A percentile compares a stretch with the other conserved stretches of the same genome.
Conservation (phyloP, 2,113 vertebrate species). For the Centropristis striata region DNA sequence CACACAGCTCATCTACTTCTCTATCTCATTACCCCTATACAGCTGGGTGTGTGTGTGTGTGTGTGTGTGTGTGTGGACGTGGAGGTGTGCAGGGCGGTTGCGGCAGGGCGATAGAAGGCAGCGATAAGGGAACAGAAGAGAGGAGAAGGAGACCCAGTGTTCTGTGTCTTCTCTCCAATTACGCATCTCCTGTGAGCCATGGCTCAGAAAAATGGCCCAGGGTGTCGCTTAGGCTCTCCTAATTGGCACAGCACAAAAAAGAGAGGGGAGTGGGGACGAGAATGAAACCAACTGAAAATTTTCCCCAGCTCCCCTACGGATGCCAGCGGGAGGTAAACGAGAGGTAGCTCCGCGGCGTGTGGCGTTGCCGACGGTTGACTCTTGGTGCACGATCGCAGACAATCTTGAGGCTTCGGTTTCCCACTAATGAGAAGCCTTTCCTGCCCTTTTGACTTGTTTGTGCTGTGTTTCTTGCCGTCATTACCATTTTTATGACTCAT, state of each 20-base stretch:
- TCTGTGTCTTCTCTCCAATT: constrained; percentile 77
- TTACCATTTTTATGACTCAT: constrained; percentile 58
- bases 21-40: constrained; percentile 60
- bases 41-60: constrained; percentile 20
- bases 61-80: constrained; percentile 19
- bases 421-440: constrained; percentile 70
- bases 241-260: constrained; percentile 72
- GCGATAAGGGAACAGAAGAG: constrained; percentile 46
- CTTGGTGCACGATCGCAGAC: constrained; percentile 34
- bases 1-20: constrained; percentile 54
- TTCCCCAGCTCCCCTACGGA: constrained; percentile 48
- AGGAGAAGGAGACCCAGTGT: constrained; percentile 52
- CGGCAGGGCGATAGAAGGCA: not conserved
- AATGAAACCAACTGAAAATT: constrained; percentile 39
- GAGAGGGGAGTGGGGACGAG: constrained; percentile 41
- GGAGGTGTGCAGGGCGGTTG: constrained; percentile 14
- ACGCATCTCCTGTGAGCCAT: constrained; percentile 62
- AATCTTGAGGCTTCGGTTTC: constrained; percentile 43
- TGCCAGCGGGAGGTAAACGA: constrained; percentile 73
- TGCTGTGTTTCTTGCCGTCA: constrained; percentile 25
- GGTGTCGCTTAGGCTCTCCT: constrained; percentile 69
- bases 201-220: constrained; percentile 63
- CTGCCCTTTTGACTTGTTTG: constrained; percentile 64
- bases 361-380: constrained; percentile 52
- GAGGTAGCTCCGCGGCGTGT: constrained; percentile 44